phyloP scores from a whole-genome alignment of 1,140 invertebrate genomes.

The Magallana ariakensis region DNA sequence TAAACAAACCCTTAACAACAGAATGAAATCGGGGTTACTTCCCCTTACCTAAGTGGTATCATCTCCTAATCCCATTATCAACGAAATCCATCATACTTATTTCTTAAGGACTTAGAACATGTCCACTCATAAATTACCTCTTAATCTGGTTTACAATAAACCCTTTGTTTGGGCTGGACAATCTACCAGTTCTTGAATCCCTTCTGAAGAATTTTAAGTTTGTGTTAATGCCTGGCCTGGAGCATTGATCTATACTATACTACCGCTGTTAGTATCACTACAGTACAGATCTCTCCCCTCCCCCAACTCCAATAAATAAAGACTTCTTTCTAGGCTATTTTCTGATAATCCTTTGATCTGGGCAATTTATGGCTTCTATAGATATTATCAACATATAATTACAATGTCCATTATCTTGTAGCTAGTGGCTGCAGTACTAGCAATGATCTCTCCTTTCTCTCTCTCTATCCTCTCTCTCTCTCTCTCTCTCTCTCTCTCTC shows the following conservation, averaged over 20 bases:
- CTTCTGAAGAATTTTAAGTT: background rate
- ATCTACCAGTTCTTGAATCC: background rate
- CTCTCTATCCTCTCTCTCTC: background rate
- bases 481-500: background rate
- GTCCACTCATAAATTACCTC: slow-evolving; percentile 27
- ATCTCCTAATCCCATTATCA: slow-evolving; percentile 17
- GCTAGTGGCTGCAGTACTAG: background rate
- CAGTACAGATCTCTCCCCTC: background rate
- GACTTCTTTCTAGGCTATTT: background rate
- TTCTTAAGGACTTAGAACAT: slow-evolving; percentile 16
- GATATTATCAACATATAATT: background rate
- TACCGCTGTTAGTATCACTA: background rate
- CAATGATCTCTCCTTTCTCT: background rate
- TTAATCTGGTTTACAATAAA: slow-evolving; percentile 2
- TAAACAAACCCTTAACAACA: background rate
- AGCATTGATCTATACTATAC: background rate
- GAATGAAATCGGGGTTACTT: background rate
- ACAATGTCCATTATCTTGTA: slow-evolving; percentile 18
- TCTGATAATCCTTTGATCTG: slow-evolving; percentile 10
- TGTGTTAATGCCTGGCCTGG: background rate
- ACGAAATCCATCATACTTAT: background rate
- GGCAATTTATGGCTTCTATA: background rate
- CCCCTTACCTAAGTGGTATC: background rate
- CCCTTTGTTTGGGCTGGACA: slow-evolving; percentile 17
- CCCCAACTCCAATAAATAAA: background rate